These are phyloP conservation scores for Pteronura brasiliensis DNA, from an alignment of 2,113 vertebrate species.

Conservation along the genomic window DNA sequence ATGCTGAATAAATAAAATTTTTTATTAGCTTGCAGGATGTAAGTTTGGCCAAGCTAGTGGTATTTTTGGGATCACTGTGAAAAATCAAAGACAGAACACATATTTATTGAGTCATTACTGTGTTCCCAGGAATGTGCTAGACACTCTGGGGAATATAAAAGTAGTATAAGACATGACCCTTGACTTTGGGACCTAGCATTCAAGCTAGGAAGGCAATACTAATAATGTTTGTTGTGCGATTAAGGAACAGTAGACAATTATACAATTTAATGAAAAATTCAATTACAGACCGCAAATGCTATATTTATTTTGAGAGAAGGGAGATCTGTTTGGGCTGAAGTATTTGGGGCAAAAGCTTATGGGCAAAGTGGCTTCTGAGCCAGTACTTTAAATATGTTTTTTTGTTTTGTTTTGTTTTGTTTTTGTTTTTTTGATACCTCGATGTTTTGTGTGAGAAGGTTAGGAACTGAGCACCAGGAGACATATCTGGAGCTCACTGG, in stretches of 20 bases:
- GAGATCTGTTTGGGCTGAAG: neutral
- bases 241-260: neutral
- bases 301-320: constrained; percentile 25
- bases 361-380: neutral
- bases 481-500: neutral
- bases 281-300: neutral
- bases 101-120: constrained; percentile 34
- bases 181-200: neutral
- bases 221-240: neutral
- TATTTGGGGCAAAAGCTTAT: neutral
- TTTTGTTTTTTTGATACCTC: neutral
- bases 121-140: neutral
- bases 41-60: constrained; percentile 9
- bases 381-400: neutral
- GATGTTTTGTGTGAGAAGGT: neutral
- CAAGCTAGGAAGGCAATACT: neutral
- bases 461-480: neutral
- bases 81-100: constrained; percentile 42
- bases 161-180: neutral
- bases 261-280: neutral
- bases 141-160: neutral
- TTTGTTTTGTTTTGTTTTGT: neutral
- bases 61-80: constrained; percentile 34
- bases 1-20: constrained; percentile 26
- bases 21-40: constrained; percentile 21